Conservation (phyloP, 35 echinoderm and acorn worm genomes). For the Eucidaris tribuloides region DNA sequence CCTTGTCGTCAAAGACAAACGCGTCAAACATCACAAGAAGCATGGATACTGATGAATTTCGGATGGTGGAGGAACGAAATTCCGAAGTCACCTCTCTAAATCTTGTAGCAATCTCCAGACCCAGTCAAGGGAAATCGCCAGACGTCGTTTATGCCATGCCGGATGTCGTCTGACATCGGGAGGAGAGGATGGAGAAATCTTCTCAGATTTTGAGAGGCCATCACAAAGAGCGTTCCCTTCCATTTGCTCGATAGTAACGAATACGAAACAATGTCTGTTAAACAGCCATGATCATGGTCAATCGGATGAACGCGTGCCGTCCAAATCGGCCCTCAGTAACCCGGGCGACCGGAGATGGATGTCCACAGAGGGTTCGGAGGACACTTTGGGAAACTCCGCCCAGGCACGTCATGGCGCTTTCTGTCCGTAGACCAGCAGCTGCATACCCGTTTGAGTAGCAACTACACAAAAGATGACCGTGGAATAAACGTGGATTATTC, state of each 20-base stretch:
- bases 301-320: neutral
- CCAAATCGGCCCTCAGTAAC: neutral
- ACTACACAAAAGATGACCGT: slow-evolving; percentile 14
- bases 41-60: neutral
- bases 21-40: neutral
- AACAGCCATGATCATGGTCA: neutral
- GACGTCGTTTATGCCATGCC: neutral
- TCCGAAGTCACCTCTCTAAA: neutral
- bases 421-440: neutral
- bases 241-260: neutral
- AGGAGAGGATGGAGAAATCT: neutral
- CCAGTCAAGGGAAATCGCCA: neutral
- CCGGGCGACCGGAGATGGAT: neutral
- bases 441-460: neutral
- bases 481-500: neutral
- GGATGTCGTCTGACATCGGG: neutral
- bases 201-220: neutral
- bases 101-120: neutral
- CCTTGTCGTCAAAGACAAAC: neutral
- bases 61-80: neutral
- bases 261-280: neutral
- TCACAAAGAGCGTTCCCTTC: neutral
- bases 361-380: neutral
- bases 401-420: neutral
- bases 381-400: neutral